Evolutionary conservation across 2,888 invertebrate genomes (phyloP).

Genomic region (Zygogramma bicolorata): DNA sequence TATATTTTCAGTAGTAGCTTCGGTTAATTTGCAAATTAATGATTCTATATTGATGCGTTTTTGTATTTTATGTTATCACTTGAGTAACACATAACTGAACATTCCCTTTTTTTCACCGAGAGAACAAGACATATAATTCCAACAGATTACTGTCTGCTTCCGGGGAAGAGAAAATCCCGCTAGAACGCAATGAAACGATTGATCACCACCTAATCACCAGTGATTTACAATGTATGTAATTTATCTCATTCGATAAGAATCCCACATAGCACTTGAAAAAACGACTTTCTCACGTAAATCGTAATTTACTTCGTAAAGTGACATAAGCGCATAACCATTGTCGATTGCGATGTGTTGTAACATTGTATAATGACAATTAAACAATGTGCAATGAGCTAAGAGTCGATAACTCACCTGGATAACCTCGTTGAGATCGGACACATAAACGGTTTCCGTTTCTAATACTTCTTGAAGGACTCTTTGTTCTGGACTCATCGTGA

Average conservation of each 20-base stretch:
- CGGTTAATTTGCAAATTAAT: too few species aligned
- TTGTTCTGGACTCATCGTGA: conserved; percentile 80
- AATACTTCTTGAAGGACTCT: conserved; percentile 92
- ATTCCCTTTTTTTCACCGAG: too few species aligned
- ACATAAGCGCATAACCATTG: not conserved
- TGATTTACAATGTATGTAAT: not conserved
- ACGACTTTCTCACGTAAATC: conserved; percentile 9
- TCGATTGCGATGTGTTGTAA: conserved; percentile 3
- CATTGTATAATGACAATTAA: not conserved
- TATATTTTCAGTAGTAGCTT: too few species aligned
- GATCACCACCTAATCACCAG: not conserved
- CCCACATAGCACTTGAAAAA: not conserved
- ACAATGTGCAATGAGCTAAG: not conserved
- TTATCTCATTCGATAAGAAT: not conserved
- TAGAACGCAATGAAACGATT: not conserved
- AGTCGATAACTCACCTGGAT: conserved; percentile 77
- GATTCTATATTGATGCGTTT: too few species aligned
- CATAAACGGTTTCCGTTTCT: conserved; percentile 93
- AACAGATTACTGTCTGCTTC: too few species aligned
- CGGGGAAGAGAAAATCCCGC: too few species aligned
- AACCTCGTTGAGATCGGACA: conserved; percentile 90
- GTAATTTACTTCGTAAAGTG: not conserved
- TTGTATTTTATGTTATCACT: too few species aligned
- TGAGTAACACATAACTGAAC: too few species aligned
- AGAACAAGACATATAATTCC: too few species aligned